Evolutionary conservation across 2,888 invertebrate species (phyloP).

Genomic region (Mystacides longicornis): DNA sequence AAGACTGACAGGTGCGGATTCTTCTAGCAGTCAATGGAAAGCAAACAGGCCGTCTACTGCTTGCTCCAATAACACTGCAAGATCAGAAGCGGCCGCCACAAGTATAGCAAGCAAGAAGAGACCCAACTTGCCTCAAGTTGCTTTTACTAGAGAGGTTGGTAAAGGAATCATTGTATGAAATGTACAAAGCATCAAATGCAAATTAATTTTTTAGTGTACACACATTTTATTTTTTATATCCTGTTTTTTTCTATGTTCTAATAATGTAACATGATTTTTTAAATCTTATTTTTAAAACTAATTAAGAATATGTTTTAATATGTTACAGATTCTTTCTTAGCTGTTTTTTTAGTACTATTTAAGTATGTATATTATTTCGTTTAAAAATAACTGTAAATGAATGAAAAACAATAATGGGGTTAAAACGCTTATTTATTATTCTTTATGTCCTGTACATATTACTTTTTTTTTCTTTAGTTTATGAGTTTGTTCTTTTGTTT

Average conservation of each 20-base stretch:
- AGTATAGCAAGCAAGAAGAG: conserved; percentile 45
- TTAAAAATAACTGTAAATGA: too few relatives aligned
- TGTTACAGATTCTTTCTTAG: too few relatives aligned
- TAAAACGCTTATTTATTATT: too few relatives aligned
- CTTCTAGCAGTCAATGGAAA: conserved; percentile 6
- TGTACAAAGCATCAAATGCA: background rate
- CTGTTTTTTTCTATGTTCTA: background rate
- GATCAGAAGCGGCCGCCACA: conserved; percentile 47
- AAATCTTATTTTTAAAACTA: background rate
- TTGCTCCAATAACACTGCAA: conserved; percentile 59
- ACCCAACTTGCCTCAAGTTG: conserved; percentile 71
- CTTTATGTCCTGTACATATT: too few relatives aligned
- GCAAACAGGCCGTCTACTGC: conserved; percentile 55
- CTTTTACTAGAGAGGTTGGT: conserved; percentile 89
- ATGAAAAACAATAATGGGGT: too few relatives aligned
- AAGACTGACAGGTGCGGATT: conserved; percentile 1
- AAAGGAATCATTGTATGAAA: conserved; percentile 72
- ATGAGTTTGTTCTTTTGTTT: too few relatives aligned
- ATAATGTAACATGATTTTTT: background rate
- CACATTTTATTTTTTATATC: background rate
- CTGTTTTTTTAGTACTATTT: too few relatives aligned
- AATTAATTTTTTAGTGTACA: background rate
- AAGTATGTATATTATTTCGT: too few relatives aligned
- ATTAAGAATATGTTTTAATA: too few relatives aligned
- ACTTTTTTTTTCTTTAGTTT: too few relatives aligned